phyloP scores from a whole-genome alignment of 1,140 invertebrate species.

The Drosophila pachea region DNA sequence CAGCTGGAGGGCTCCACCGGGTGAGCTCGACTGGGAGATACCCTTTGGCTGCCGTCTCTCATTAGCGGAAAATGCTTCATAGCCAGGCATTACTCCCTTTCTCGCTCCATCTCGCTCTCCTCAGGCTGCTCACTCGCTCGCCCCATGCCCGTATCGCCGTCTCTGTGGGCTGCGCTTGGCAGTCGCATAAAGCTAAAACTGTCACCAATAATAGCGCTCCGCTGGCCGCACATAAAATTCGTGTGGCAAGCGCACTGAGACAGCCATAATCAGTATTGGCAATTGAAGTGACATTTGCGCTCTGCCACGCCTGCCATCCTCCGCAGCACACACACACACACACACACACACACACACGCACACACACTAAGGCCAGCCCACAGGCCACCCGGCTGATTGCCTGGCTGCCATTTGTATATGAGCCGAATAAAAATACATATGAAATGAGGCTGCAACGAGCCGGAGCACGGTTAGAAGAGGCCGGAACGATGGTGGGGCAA shows the following conservation, averaged over 20 bases:
- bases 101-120: neutral
- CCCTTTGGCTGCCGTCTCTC: neutral
- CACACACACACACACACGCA: conserved; percentile 15
- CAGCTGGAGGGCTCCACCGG: neutral
- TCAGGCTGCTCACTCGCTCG: conserved; percentile 1
- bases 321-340: conserved; percentile 4
- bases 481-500: neutral
- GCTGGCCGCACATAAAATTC: conserved; percentile 68
- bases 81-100: too few relatives aligned
- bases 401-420: conserved; percentile 71
- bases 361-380: conserved; percentile 1
- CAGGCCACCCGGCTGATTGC: conserved; percentile 28
- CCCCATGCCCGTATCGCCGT: neutral
- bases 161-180: conserved; percentile 43
- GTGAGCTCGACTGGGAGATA: neutral
- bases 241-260: conserved; percentile 32
- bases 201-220: conserved; percentile 71
- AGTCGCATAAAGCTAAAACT: conserved; percentile 71
- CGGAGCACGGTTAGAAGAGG: conserved; percentile 4
- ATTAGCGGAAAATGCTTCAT: too few relatives aligned
- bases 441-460: conserved; percentile 58
- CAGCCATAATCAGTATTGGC: conserved; percentile 72
- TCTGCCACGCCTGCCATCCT: conserved; percentile 1
- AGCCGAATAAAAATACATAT: conserved; percentile 78
- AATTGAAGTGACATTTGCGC: conserved; percentile 70